Evolutionary conservation across 2,113 vertebrate genomes (phyloP), one percentile per base, ranked within the genome.

Genomic region (Mystacornis crossleyi): DNA sequence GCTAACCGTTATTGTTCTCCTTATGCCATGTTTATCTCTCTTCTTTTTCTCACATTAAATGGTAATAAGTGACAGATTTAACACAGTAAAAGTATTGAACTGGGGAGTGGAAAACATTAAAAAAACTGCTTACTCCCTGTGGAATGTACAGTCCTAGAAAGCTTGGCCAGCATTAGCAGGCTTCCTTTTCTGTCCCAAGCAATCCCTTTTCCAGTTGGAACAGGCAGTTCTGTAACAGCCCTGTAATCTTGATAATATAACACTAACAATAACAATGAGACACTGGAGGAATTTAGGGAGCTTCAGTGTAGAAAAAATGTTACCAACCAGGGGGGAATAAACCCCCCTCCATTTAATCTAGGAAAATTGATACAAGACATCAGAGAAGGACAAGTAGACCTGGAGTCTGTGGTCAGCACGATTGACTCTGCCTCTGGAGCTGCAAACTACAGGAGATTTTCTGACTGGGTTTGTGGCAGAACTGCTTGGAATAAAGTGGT

Each of bases 71-170:
- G 12, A 43, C 90, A 70, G 20, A 36, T 84, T 67, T 91, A 78
- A 55, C 10, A 19, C 24, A 72, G 54, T 54, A 66, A 21, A 82
- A 74, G 33, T 54, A 58, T 38, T 67, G 72, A 92, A 73, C 14
- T 54, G 60, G 8, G 16, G 50, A 40, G 14, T 91, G 70, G 81
- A 93, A 93, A 92, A 55, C 40, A 36, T 48, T n/a, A 36, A 54
- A 65, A 82, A 81, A 45, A 3, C 42, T 92, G 31, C 82, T 81
- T 62, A 34, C 31, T 90, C 47, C 43, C 55, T 67, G 79, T 95
- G 92, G 79, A 95, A 93, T 90, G 71, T 26, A 25, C 38, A 73
- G 81, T 95, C 91, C 90, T 95, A 80, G 95, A 96, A 96, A 96
- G 95, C 75, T 90, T 96, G 85, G 85, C 85, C 64, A 58, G 34